Conservation (phyloP, 2,888 invertebrate species). For the Spisula subtruncata region DNA sequence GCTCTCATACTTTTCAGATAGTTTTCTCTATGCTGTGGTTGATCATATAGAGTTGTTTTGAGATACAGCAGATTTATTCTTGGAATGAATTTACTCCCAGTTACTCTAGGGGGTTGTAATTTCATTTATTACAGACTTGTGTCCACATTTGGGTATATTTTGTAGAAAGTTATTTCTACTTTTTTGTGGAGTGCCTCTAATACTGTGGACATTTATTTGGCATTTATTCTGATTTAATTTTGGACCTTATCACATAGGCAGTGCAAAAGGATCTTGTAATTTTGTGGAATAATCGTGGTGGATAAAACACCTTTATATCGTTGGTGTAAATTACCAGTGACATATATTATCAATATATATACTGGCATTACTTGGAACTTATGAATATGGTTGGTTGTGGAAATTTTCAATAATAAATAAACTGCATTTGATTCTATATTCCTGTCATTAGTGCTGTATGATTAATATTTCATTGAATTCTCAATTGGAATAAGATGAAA, state of each 20-base stretch:
- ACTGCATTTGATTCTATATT: too few relatives aligned
- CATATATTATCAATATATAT: neutral
- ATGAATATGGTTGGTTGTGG: too few relatives aligned
- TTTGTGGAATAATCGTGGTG: neutral
- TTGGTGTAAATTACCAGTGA: neutral
- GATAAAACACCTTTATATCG: neutral
- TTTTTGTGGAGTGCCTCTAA: neutral
- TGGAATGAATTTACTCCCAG: slow-evolving; percentile 22
- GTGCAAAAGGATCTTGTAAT: neutral
- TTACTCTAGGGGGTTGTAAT: slow-evolving; percentile 23
- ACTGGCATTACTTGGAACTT: too few relatives aligned
- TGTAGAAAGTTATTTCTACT: slow-evolving; percentile 16
- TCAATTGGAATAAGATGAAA: too few relatives aligned
- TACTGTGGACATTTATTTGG: slow-evolving; percentile 6
- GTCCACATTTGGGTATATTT: slow-evolving; percentile 26
- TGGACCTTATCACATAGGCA: slow-evolving; percentile 6
- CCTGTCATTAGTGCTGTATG: too few relatives aligned
- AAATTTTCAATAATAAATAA: too few relatives aligned
- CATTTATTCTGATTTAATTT: neutral
- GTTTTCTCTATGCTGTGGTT: slow-evolving; percentile 1
- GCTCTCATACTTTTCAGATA: slow-evolving; percentile 23
- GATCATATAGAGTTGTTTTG: slow-evolving; percentile 4
- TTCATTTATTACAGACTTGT: slow-evolving; percentile 19
- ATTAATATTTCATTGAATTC: too few relatives aligned
- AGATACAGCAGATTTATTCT: slow-evolving; percentile 22